Base-by-base conservation (phyloP, 37 sponge, comb jelly and placozoan species). In the Axinella damicornis region DNA sequence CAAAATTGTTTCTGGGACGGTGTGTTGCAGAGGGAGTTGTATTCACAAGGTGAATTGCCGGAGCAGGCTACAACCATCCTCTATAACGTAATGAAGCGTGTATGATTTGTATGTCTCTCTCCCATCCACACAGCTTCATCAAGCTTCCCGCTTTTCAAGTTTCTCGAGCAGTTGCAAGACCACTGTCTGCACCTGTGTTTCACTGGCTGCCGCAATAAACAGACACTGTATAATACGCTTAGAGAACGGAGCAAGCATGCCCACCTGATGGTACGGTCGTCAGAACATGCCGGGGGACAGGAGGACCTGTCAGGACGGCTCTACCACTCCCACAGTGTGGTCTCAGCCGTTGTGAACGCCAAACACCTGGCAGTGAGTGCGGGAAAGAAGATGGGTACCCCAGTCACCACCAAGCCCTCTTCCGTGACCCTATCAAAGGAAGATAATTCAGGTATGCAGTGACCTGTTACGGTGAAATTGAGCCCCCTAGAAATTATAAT, bases 401-500 rank as follows among this genome's bases (percentile, higher is more conserved):
- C 58, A 21, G 56, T 71, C 35, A 6, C 15, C 19, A 2, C 53
- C 30, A 65, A 65, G 21, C 53, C 57, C 16, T 70, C 56, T 37
- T 73, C 27, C 16, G 73, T 83, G n/a, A 74, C 73, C 25, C 75
- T 90, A 30, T 55, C 71, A 24, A 90, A 84, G 74, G 85, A 79
- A 31, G 90, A 90, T 40, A 90, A 90, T 55, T 90, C 90, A 68
- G 90, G 90, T 90, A 77, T 20, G n/a, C n/a, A n/a, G n/a, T n/a
- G n/a, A n/a, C n/a, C n/a, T n/a, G 25, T 31, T 22, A 18, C 28
- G 12, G 31, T 75, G 59, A 9, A 18, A 0, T 41, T 46, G 9
- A 9, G n/a, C n/a, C n/a, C n/a, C n/a, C n/a, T n/a, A n/a, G n/a
- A n/a, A n/a, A n/a, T n/a, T n/a, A n/a, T n/a, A n/a, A n/a, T n/a